Percentiles rank a stretch among this genome's conserved stretches.
These are phyloP conservation scores for Eugnorisma glareosa DNA, from an alignment of 2,888 invertebrate species.

Conservation along the genomic window DNA sequence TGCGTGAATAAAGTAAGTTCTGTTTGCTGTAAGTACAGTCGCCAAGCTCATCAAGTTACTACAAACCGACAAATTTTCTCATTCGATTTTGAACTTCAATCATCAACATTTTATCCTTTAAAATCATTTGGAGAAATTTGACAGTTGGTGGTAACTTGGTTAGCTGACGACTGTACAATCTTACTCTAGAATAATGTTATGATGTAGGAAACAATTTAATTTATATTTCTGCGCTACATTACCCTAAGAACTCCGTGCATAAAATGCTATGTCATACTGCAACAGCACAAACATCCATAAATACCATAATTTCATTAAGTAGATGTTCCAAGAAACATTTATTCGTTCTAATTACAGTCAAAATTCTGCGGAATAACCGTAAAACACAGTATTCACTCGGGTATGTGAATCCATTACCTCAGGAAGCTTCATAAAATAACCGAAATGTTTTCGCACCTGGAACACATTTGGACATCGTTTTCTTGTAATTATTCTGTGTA, in stretches of 20 bases:
- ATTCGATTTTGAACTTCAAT: no score
- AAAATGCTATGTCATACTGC: slow-evolving; percentile 31
- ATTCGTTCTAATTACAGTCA: slow-evolving; percentile 58
- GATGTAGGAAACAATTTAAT: neutral
- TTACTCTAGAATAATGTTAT: neutral
- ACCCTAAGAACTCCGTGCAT: slow-evolving; percentile 4
- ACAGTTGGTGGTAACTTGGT: no score
- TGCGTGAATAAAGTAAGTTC: neutral
- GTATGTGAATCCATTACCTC: slow-evolving; percentile 64
- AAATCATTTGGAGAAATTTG: no score
- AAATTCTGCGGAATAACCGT: slow-evolving; percentile 54
- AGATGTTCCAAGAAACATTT: slow-evolving; percentile 46
- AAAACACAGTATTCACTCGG: slow-evolving; percentile 45
- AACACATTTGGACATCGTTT: slow-evolving; percentile 67
- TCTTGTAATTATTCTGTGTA: slow-evolving; percentile 67
- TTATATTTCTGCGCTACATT: slow-evolving; percentile 10
- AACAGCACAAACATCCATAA: slow-evolving; percentile 18
- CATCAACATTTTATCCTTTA: no score
- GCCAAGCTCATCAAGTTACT: no score
- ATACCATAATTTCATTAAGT: slow-evolving; percentile 45
- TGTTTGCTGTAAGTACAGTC: neutral
- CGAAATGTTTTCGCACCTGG: slow-evolving; percentile 71
- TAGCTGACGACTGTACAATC: no score
- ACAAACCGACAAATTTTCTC: no score
- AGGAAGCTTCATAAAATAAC: slow-evolving; percentile 67